Percentiles rank a stretch among this genome's conserved stretches.
Evolutionary conservation across 1,140 invertebrate species (phyloP).

Genomic region (Aphidius ervi): DNA sequence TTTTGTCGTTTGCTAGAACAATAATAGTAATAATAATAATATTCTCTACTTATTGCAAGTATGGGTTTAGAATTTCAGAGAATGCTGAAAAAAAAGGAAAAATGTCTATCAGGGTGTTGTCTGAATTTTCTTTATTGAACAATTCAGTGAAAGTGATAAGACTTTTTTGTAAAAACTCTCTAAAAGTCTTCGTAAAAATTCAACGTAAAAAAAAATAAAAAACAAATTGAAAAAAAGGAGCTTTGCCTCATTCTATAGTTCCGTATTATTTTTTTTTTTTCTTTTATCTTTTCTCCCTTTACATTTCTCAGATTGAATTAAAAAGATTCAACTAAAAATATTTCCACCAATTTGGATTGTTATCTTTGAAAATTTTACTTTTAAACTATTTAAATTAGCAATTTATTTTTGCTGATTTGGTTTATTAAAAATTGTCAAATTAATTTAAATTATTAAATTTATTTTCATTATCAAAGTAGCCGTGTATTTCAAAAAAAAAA

Average conservation of each 20-base stretch:
- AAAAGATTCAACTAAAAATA: conserved; percentile 21
- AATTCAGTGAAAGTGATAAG: conserved; percentile 46
- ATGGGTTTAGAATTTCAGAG: conserved; percentile 1
- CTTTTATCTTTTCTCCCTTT: not conserved
- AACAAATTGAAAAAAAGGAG: conserved; percentile 7
- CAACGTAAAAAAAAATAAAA: conserved; percentile 5
- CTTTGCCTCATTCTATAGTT: conserved; percentile 8
- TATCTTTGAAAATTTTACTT: conserved; percentile 3
- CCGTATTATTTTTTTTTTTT: conserved; percentile 4
- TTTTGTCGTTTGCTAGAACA: too few species aligned
- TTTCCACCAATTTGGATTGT: conserved; percentile 1
- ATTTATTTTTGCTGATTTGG: too few species aligned
- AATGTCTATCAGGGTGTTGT: not conserved
- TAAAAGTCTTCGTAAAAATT: too few species aligned
- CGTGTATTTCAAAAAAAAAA: not conserved
- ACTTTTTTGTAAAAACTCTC: conserved; percentile 27
- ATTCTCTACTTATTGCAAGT: not conserved
- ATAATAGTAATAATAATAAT: too few species aligned
- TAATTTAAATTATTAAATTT: too few species aligned
- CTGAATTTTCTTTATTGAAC: conserved; percentile 41
- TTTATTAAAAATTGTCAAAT: too few species aligned
- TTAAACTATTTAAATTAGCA: not conserved
- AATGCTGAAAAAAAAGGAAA: conserved; percentile 10
- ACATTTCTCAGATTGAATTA: conserved; percentile 37
- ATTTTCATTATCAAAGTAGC: not conserved